Conservation (phyloP, 2,113 vertebrate species). For the human (Homo sapiens) region GRCh38 chr2:67313501-67314000, state of each 20-base stretch:
- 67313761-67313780: slow-evolving; percentile 49
- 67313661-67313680: slow-evolving; percentile 53
- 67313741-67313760: slow-evolving; percentile 64
- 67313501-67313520: slow-evolving; percentile 45
- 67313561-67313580: background rate
- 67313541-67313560: background rate
- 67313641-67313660: slow-evolving; percentile 63
- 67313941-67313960: slow-evolving; percentile 80
- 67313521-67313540: slow-evolving; percentile 8
- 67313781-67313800: slow-evolving; percentile 69
- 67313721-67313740: slow-evolving; percentile 73
- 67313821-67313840: slow-evolving; percentile 70
- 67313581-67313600: slow-evolving; percentile 71
- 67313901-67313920: slow-evolving; percentile 81
- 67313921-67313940: slow-evolving; percentile 74
- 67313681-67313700: slow-evolving; percentile 58
- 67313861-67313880: slow-evolving; percentile 81
- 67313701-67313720: slow-evolving; percentile 60
- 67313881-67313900: slow-evolving; percentile 86
- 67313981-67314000: slow-evolving; percentile 75
- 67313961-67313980: slow-evolving; percentile 81
- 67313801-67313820: slow-evolving; percentile 72
- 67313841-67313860: slow-evolving; percentile 67
- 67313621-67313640: slow-evolving; percentile 59
- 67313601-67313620: slow-evolving; percentile 27